Percentiles rank a stretch among this genome's conserved stretches.
phyloP scores from a whole-genome alignment of 2,113 vertebrate species.

The Hypocryptadius cinnamomeus region DNA sequence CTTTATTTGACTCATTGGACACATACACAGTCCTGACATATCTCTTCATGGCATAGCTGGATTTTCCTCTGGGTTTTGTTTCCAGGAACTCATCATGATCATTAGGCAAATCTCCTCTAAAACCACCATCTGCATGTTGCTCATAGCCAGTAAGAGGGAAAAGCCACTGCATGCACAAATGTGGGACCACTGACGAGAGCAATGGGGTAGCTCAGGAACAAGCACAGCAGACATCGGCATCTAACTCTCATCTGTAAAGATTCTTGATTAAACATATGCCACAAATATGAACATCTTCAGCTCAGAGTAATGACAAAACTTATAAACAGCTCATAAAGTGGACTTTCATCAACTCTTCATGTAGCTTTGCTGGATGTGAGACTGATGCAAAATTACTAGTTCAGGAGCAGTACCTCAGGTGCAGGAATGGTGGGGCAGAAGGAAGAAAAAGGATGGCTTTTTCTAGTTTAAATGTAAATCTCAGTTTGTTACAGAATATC shows the following conservation, averaged over 20 bases:
- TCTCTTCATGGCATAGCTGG: background rate
- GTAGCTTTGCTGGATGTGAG: background rate
- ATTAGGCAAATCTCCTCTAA: background rate
- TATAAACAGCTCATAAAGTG: background rate
- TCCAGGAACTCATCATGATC: background rate
- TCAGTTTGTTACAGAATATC: background rate
- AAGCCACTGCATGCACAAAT: background rate
- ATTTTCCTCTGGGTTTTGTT: background rate
- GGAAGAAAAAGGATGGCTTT: background rate
- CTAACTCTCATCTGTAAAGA: background rate
- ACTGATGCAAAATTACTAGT: background rate
- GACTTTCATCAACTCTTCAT: background rate
- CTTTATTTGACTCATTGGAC: background rate
- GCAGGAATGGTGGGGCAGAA: background rate
- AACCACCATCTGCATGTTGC: background rate
- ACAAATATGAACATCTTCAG: background rate
- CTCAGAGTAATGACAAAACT: background rate
- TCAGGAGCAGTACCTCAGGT: background rate
- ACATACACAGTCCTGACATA: background rate
- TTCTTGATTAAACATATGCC: background rate
- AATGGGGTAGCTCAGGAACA: background rate
- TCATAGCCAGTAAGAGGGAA: background rate
- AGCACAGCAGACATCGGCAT: background rate
- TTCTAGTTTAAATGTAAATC: background rate
- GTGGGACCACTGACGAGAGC: background rate